Base-by-base conservation (phyloP, 2,797 vertebrate genomes). In the Amblyopsis hoosieri region DNA sequence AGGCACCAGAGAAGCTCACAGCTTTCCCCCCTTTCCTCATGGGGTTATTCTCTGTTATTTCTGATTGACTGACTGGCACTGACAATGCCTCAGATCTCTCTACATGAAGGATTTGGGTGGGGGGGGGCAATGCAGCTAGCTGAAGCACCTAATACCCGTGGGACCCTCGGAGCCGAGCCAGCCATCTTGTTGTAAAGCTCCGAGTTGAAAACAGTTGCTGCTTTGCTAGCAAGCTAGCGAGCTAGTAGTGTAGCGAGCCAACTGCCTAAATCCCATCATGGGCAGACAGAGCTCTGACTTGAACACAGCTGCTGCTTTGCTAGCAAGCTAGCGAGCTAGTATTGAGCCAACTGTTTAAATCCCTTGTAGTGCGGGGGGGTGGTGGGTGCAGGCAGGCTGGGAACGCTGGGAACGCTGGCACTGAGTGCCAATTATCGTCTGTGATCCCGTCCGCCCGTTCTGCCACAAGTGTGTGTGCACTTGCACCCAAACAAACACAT, bases 81-180 rank as follows among this genome's bases (percentile, higher is more conserved):
- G 80, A 89, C 83, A 86, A 88, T 75, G 72, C 58, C 63, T 69
- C 55, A 37, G 68, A 76, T 74, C 54, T 65, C 73, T 77, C 72
- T 0, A 33, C 64, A 75, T 74, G 75, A 83, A 72, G 78, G 79
- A 75, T 49, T 62, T 71, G 66, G 71, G 63, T n/a, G 14, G n/a
- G 31, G 54, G 46, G 48, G 6, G 29, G 9, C 46, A 31, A 51
- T 51, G 54, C 67, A 71, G 72, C 71, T 23, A 23, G 62, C 62
- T 57, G 59, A 55, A 80, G 77, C 67, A 83, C 73, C 82, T 85
- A 90, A 90, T 87, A 87, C 81, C 81, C 84, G 83, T 90, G 89
- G 88, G 87, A 90, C 72, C 19, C 82, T 52, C 70, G 56, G 17
- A 14, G 63, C 10, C 46, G 68, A 80, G 84, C 78, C 81, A 76